phyloP scores from a whole-genome alignment of 2,113 vertebrate species.

The Empidonax traillii region DNA sequence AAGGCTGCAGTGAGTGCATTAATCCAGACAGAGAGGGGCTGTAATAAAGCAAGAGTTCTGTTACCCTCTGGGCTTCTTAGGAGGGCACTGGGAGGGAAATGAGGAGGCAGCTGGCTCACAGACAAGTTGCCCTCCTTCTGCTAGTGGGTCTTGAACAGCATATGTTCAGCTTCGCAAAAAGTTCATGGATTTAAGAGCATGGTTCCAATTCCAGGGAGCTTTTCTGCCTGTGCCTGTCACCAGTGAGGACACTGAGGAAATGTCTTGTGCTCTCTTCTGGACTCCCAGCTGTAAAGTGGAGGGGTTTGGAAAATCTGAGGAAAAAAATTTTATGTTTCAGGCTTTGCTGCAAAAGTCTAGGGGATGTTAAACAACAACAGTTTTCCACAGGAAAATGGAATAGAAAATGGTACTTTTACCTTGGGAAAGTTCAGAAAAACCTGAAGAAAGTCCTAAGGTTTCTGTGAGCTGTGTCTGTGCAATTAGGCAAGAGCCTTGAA shows the following conservation, averaged over 20 bases:
- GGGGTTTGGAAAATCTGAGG: not conserved
- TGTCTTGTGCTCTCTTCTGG: not conserved
- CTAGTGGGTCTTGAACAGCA: not conserved
- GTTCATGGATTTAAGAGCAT: not conserved
- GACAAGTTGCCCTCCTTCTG: not conserved
- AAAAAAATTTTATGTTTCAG: not conserved
- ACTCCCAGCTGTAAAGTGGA: accelerated
- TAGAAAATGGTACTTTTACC: not conserved
- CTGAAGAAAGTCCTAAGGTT: not conserved
- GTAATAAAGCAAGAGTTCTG: not conserved
- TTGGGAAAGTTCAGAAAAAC: not conserved
- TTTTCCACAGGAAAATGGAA: not conserved
- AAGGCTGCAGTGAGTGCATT: not conserved
- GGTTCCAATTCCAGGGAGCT: not conserved
- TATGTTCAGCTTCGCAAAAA: not conserved
- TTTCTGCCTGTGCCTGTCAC: not conserved
- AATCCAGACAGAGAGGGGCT: not conserved
- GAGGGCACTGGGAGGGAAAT: not conserved
- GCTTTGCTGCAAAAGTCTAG: not conserved
- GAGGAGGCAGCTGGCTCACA: not conserved
- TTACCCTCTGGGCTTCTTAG: not conserved
- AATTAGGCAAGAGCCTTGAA: not conserved
- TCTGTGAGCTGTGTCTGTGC: not conserved
- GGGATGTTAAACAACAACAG: not conserved
- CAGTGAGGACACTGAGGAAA: not conserved